Evolutionary conservation across 2,888 invertebrate genomes (phyloP), one percentile per base, ranked within the genome.

Genomic region (Harpalus rufipes): DNA sequence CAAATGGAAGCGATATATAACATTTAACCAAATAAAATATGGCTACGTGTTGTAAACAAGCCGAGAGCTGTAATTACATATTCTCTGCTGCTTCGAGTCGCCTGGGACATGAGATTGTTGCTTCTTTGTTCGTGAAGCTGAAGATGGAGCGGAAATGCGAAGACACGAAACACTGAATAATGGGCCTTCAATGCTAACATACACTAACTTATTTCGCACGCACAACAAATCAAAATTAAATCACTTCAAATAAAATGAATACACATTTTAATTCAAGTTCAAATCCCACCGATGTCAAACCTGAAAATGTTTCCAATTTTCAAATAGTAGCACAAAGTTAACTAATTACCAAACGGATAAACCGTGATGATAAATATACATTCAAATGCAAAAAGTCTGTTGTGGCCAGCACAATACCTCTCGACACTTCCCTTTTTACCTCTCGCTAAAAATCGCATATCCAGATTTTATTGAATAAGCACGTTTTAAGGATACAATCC

Each of bases 1-100:
- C 63, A 81, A 81, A 81, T 81, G 65, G 65, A 81, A 80, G 80
- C 63, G 44, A 63, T 51, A 81, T 81, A 65, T 65, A 81, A 76
- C 76, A 76, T 21, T 76, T 76, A 76, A 14, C 76, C 51, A 76
- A 76, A 76, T 76, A 76, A 76, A 76, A 76, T 76, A 76, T 76
- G 76, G 76, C 44, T 51, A 51, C 18, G 39, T 68, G 25, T 72
- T 72, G 72, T 76, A 76, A 76, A 76, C 56, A 76, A 76, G 32
- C 72, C 25, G 32, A 25, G 16, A 25, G 72, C 39, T n/a, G 72
- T 72, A 72, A 72, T 72, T 72, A 32, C 44, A 72, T 63, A 21
- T 63, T 63, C 63, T 63, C 63, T 25, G 44, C 44, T 51, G 44
- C 32, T 32, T 32, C 44, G 10, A 12, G 44, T 12, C 10, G 8